Evolutionary conservation across 2,797 vertebrate genomes (phyloP).

Genomic region (Ambastaia sidthimunki): DNA sequence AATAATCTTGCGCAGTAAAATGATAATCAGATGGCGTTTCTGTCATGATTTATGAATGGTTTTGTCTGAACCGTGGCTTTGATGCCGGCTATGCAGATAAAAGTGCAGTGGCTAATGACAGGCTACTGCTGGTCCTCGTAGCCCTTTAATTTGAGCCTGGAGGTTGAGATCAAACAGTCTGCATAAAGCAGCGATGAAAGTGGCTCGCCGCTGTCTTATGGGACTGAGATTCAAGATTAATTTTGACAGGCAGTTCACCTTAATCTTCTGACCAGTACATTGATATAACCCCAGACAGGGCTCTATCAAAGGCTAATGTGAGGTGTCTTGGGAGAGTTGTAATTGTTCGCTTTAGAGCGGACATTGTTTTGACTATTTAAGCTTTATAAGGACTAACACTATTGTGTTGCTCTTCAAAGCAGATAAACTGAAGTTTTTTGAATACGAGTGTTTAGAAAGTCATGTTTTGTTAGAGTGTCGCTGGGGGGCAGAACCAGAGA

Average conservation of each 20-base stretch:
- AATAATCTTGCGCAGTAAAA: slow-evolving; percentile 26
- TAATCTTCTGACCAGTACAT: slow-evolving; percentile 44
- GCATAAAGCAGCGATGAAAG: slow-evolving; percentile 50
- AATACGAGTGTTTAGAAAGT: neutral
- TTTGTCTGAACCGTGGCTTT: slow-evolving; percentile 56
- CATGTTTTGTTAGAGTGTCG: neutral
- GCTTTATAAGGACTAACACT: slow-evolving; percentile 9
- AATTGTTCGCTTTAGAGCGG: neutral
- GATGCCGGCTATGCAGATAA: slow-evolving; percentile 53
- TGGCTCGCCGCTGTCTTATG: slow-evolving; percentile 33
- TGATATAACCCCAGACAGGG: slow-evolving; percentile 34
- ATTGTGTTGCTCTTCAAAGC: neutral
- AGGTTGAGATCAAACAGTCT: slow-evolving; percentile 59
- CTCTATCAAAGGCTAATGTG: slow-evolving; percentile 41
- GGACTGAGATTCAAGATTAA: slow-evolving; percentile 48
- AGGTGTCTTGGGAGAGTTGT: slow-evolving; percentile 32
- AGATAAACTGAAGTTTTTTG: neutral
- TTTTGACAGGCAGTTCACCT: slow-evolving; percentile 44
- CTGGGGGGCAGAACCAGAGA: neutral
- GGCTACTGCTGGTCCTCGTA: slow-evolving; percentile 54
- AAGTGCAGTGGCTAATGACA: slow-evolving; percentile 59
- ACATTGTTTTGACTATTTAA: slow-evolving; percentile 22
- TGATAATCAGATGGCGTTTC: slow-evolving; percentile 44
- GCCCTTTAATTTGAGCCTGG: slow-evolving; percentile 54
- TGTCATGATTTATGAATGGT: slow-evolving; percentile 51